Evolutionary conservation across 1,140 invertebrate genomes (phyloP).

Genomic region (Habropoda laboriosa): DNA sequence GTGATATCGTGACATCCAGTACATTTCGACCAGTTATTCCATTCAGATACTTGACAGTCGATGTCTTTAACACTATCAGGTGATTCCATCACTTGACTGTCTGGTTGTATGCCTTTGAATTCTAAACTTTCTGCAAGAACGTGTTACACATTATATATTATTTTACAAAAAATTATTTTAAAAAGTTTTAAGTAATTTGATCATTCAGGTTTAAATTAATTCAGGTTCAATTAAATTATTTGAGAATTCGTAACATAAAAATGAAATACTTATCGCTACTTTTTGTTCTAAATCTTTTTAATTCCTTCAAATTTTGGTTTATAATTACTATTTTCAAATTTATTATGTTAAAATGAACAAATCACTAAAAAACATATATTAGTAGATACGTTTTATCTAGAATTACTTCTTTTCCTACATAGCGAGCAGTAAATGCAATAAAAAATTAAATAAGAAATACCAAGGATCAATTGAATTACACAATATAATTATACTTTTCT

Average conservation of each 20-base stretch:
- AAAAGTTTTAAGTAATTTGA: not conserved
- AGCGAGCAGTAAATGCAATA: not conserved
- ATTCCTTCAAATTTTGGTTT: no score
- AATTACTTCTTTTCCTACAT: no score
- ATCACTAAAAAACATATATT: no score
- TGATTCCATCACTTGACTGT: slow-evolving; percentile 72
- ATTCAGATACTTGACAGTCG: slow-evolving; percentile 84
- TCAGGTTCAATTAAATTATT: not conserved
- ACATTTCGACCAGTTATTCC: slow-evolving; percentile 85
- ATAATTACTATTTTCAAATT: no score
- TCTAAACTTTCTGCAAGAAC: slow-evolving; percentile 53
- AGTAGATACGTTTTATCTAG: no score
- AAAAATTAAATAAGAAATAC: not conserved
- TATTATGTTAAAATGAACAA: no score
- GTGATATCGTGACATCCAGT: slow-evolving; percentile 84
- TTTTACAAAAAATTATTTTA: not conserved
- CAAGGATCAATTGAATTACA: not conserved
- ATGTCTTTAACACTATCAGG: slow-evolving; percentile 66
- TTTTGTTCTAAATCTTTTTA: no score
- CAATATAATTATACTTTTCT: not conserved
- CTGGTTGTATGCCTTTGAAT: slow-evolving; percentile 73
- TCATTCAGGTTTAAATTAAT: not conserved
- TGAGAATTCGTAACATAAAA: no score
- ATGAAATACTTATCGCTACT: no score
- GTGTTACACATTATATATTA: not conserved